phyloP scores from a whole-genome alignment of 1,140 invertebrate species.

The Brachionus angularis region DNA sequence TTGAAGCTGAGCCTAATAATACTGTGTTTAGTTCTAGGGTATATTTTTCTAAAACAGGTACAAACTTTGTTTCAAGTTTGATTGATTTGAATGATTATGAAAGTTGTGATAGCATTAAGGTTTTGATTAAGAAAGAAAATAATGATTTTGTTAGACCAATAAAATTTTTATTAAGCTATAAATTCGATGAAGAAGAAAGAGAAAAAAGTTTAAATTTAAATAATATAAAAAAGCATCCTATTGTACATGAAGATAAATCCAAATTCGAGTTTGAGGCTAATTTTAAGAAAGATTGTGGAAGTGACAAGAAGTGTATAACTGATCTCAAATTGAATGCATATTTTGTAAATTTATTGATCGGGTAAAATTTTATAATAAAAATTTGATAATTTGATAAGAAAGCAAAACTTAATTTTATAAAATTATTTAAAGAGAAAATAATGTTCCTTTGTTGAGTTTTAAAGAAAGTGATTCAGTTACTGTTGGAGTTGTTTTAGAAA shows the following conservation, averaged over 20 bases:
- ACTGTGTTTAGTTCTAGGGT: not conserved
- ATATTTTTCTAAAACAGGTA: not conserved
- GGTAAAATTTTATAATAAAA: not conserved
- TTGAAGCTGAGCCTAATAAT: not conserved
- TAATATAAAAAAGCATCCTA: constrained; percentile 13
- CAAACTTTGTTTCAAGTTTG: not conserved
- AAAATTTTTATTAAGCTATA: not conserved
- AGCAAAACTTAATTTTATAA: too few relatives aligned
- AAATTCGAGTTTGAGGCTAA: constrained; percentile 24
- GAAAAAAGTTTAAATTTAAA: not conserved
- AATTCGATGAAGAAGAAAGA: constrained; percentile 12
- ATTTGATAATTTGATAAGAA: too few relatives aligned
- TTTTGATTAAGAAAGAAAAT: constrained; percentile 21
- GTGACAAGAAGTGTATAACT: constrained; percentile 13
- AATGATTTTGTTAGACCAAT: constrained; percentile 40
- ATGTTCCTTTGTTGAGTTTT: constrained; percentile 34
- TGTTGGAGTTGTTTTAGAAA: not conserved
- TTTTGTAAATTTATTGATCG: constrained; percentile 18
- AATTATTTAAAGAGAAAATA: not conserved
- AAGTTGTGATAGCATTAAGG: constrained; percentile 9
- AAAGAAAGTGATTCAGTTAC: constrained; percentile 39
- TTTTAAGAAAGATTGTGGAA: constrained; percentile 43
- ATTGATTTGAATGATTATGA: not conserved
- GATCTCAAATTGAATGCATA: constrained; percentile 15
- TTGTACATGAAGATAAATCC: constrained; percentile 13